These are phyloP conservation scores for Chelmon rostratus DNA, from an alignment of 2,797 vertebrate species.

Conservation along the genomic window DNA sequence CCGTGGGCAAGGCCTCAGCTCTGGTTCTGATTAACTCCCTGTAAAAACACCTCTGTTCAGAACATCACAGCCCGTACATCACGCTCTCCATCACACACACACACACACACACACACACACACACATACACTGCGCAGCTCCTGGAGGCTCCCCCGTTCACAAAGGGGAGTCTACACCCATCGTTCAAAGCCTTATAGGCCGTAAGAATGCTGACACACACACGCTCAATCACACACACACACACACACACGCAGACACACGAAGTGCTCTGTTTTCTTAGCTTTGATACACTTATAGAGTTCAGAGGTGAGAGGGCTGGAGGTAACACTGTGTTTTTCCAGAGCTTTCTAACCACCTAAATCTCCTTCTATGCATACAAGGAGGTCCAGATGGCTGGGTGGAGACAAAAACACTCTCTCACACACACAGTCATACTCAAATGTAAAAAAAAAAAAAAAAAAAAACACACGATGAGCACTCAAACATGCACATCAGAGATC, in stretches of 20 bases:
- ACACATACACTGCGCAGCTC: slow-evolving; percentile 69
- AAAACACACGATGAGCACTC: slow-evolving; percentile 14
- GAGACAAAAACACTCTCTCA: slow-evolving; percentile 68
- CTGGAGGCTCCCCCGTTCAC: slow-evolving; percentile 76
- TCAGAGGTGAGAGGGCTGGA: slow-evolving; percentile 84
- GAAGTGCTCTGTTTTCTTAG: slow-evolving; percentile 82
- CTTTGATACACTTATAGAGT: slow-evolving; percentile 87
- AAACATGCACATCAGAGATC: slow-evolving; percentile 25
- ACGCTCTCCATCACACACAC: slow-evolving; percentile 54
- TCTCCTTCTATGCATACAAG: slow-evolving; percentile 79
- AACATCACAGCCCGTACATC: slow-evolving; percentile 81
- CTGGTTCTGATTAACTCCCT: slow-evolving; percentile 83
- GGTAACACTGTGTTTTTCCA: slow-evolving; percentile 83
- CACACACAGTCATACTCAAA: slow-evolving; percentile 20
- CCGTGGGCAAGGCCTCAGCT: slow-evolving; percentile 63
- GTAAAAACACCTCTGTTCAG: slow-evolving; percentile 81
- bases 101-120: slow-evolving; percentile 37
- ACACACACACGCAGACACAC: slow-evolving; percentile 51
- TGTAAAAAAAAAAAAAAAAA: slow-evolving; percentile 9
- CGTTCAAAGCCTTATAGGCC: slow-evolving; percentile 76
- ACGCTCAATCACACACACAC: slow-evolving; percentile 33
- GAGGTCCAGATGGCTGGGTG: slow-evolving; percentile 83
- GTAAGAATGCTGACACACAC: slow-evolving; percentile 72
- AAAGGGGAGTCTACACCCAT: slow-evolving; percentile 79
- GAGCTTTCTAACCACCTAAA: slow-evolving; percentile 80